phyloP scores from a whole-genome alignment of 2,797 vertebrate genomes.

The Triplophysa bombifrons region DNA sequence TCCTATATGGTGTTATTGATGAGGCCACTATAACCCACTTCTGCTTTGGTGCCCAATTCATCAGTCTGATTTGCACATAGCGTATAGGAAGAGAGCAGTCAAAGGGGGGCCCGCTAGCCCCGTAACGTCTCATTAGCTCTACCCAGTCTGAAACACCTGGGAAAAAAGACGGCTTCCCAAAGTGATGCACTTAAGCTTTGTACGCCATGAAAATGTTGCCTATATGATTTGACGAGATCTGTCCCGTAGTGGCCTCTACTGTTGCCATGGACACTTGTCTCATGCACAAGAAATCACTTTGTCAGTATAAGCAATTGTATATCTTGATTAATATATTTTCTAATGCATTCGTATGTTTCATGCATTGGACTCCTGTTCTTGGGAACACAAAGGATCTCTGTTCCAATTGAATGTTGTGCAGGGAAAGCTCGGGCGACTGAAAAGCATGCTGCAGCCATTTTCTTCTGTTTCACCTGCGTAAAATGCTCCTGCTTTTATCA shows the following conservation, averaged over 20 bases:
- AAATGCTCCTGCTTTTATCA: conserved; percentile 20
- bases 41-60: conserved; percentile 56
- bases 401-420: conserved; percentile 23
- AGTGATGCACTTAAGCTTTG: neutral
- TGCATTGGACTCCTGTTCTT: conserved; percentile 4
- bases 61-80: conserved; percentile 56
- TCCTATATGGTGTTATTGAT: conserved; percentile 57
- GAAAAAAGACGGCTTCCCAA: conserved; percentile 27
- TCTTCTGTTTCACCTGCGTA: conserved; percentile 11
- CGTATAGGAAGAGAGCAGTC: conserved; percentile 22
- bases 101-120: conserved; percentile 29
- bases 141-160: conserved; percentile 35
- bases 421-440: conserved; percentile 36
- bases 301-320: neutral
- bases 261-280: conserved; percentile 4
- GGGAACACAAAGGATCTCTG: conserved; percentile 17
- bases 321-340: neutral
- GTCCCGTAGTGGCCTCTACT: conserved; percentile 3
- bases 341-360: neutral
- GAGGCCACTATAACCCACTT: conserved; percentile 49
- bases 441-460: conserved; percentile 23
- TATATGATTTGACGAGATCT: neutral
- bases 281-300: neutral
- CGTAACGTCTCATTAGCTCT: conserved; percentile 47
- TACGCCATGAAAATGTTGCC: neutral